Percentiles rank a stretch among this genome's conserved stretches.
phyloP scores from a whole-genome alignment of 1,140 invertebrate species.

The Papilio dardanus region DNA sequence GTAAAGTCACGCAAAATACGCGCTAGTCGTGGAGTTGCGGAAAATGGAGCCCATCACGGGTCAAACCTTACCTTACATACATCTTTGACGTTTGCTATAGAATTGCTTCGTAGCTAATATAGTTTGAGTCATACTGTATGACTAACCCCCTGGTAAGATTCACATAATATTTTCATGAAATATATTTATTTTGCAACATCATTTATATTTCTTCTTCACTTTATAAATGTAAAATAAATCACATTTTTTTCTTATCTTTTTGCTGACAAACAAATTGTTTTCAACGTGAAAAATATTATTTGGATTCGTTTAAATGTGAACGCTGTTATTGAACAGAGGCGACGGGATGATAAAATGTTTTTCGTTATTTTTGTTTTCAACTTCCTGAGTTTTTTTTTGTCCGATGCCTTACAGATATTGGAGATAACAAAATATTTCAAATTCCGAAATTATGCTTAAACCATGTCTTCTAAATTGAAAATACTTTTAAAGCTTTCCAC shows the following conservation, averaged over 20 bases:
- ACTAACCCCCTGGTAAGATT: too few species aligned
- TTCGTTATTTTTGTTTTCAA: conserved; percentile 16
- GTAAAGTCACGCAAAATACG: too few species aligned
- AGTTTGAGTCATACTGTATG: too few species aligned
- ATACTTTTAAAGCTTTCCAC: too few species aligned
- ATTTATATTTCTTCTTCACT: neutral
- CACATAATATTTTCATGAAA: too few species aligned
- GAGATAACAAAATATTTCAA: neutral
- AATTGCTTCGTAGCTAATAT: too few species aligned
- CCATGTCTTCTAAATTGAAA: too few species aligned
- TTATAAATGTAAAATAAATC: neutral
- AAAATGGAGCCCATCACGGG: too few species aligned
- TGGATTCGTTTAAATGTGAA: conserved; percentile 16
- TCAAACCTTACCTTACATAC: too few species aligned
- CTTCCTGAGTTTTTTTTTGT: neutral
- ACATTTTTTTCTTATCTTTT: conserved; percentile 14
- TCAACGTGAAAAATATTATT: conserved; percentile 19
- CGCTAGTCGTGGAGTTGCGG: too few species aligned
- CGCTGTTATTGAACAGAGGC: neutral
- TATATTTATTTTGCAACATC: neutral
- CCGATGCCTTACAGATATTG: neutral
- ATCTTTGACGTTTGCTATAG: too few species aligned
- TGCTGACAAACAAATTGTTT: conserved; percentile 6
- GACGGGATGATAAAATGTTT: conserved; percentile 18
- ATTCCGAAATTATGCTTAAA: neutral